phyloP scores from a whole-genome alignment of 2,113 vertebrate species.

The Oreotrochilus melanogaster region DNA sequence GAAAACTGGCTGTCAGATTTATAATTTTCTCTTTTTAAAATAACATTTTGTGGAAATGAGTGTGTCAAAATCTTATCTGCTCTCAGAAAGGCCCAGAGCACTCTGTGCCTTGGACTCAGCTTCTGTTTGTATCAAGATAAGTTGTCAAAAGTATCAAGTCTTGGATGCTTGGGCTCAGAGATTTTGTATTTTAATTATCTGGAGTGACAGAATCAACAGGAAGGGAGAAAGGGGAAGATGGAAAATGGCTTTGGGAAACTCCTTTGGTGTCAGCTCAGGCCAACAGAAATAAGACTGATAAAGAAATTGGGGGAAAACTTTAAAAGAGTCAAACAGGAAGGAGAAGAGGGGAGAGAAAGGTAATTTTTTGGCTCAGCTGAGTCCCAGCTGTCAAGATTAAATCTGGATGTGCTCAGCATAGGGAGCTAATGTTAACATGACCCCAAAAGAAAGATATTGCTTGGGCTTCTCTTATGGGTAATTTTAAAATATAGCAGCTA shows the following conservation, averaged over 20 bases:
- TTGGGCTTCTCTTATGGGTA: background rate
- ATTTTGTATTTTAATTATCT: background rate
- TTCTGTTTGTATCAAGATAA: background rate
- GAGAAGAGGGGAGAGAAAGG: background rate
- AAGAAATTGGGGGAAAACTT: background rate
- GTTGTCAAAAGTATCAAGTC: background rate
- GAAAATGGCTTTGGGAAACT: background rate
- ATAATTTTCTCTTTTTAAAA: background rate
- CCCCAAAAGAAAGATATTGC: background rate
- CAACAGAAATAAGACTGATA: background rate
- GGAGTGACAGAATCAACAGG: background rate
- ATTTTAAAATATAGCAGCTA: background rate
- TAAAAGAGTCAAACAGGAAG: background rate
- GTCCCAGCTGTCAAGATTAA: background rate
- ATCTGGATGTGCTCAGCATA: rapidly evolving
- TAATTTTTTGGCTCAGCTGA: background rate
- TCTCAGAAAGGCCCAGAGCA: background rate
- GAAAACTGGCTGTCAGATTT: background rate
- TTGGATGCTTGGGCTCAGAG: background rate
- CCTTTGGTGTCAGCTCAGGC: background rate
- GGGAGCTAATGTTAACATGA: background rate
- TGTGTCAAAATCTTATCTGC: background rate
- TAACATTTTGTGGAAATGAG: background rate
- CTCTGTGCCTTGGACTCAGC: background rate
- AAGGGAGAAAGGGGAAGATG: background rate